phyloP scores from a whole-genome alignment of 2,888 invertebrate genomes.

The Nymphalis c-album region DNA sequence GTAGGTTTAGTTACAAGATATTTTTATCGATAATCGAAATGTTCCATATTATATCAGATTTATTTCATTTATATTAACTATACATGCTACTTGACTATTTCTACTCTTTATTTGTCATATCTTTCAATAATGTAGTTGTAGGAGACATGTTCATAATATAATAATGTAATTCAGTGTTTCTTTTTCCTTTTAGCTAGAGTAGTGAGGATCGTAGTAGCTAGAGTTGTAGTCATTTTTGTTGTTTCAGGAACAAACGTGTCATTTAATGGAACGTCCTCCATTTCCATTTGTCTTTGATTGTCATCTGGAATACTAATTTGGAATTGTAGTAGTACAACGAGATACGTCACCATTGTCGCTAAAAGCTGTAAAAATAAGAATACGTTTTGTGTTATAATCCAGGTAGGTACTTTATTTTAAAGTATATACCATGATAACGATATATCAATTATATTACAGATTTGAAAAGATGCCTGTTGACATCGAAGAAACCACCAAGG shows the following conservation, averaged over 20 bases:
- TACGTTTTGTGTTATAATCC: not conserved
- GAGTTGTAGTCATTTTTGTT: slow-evolving; percentile 53
- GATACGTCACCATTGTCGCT: slow-evolving; percentile 89
- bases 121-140: no score
- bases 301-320: slow-evolving; percentile 88
- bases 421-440: not conserved
- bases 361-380: slow-evolving; percentile 76
- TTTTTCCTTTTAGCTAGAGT: slow-evolving; percentile 67
- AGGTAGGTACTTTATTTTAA: not conserved
- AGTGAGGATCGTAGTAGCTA: slow-evolving; percentile 62
- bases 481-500: slow-evolving; percentile 87
- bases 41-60: no score
- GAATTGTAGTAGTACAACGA: slow-evolving; percentile 87
- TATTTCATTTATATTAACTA: no score
- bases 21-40: no score
- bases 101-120: no score
- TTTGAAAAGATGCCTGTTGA: slow-evolving; percentile 87
- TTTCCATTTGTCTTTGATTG: slow-evolving; percentile 41
- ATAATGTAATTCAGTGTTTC: slow-evolving; percentile 49
- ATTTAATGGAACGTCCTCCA: slow-evolving; percentile 44
- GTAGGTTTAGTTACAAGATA: no score
- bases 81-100: no score
- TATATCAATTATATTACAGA: slow-evolving; percentile 76
- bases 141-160: no score
- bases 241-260: slow-evolving; percentile 47